These are phyloP conservation scores for Phoeniculus purpureus DNA, from an alignment of 2,797 vertebrate genomes.

Conservation along the genomic window DNA sequence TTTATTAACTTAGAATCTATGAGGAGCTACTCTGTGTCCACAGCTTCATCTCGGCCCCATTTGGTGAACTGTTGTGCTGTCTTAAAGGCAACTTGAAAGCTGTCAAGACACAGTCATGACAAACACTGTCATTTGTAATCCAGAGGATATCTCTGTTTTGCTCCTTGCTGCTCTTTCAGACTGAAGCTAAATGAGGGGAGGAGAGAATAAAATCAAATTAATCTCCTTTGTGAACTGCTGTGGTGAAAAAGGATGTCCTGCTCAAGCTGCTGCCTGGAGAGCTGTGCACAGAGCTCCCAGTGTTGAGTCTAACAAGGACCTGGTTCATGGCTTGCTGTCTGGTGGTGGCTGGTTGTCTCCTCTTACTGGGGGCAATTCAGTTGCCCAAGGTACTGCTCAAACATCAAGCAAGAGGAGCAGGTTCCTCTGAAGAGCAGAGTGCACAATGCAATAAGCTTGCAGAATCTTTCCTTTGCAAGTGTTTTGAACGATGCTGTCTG, in stretches of 20 bases:
- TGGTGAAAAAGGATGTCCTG: not conserved
- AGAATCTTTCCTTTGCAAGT: not conserved
- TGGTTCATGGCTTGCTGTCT: not conserved
- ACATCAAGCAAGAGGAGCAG: not conserved
- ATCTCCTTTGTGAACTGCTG: not conserved
- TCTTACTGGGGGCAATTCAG: not conserved
- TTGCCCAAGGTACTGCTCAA: not conserved
- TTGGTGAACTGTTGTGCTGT: not conserved
- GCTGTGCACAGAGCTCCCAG: not conserved
- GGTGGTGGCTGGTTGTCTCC: not conserved
- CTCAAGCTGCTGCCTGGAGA: not conserved
- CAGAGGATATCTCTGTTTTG: not conserved
- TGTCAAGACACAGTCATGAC: not conserved
- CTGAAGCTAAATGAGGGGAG: not conserved
- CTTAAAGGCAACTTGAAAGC: not conserved
- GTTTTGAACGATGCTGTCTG: not conserved
- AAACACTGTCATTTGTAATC: not conserved
- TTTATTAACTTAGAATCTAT: constrained; percentile 17
- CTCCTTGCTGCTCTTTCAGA: not conserved
- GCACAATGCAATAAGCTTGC: not conserved
- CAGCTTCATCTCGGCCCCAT: not conserved
- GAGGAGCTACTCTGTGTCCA: constrained; percentile 1
- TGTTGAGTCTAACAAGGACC: not conserved
- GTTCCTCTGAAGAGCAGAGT: not conserved
- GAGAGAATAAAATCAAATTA: not conserved